These are phyloP conservation scores for Mastigias papua DNA, from an alignment of 30 jellyfish, hydroid and myxozoan genomes.

Conservation along the genomic window DNA sequence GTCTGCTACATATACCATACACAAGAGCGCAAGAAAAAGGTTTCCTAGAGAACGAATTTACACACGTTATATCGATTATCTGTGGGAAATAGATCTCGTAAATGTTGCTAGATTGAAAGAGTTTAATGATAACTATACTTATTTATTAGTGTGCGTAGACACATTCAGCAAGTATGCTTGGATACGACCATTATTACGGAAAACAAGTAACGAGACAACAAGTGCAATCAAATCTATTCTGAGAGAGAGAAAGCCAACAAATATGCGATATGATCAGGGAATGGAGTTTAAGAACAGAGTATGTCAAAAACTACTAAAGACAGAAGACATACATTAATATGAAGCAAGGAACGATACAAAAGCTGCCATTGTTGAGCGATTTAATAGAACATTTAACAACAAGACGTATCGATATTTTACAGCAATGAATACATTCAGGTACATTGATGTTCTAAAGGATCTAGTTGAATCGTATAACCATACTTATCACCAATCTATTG, in stretches of 20 bases:
- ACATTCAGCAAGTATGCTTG: background rate
- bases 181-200: background rate
- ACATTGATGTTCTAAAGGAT: background rate
- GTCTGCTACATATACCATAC: background rate
- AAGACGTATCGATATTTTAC: background rate
- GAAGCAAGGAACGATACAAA: background rate
- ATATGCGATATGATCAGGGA: background rate
- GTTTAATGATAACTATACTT: no score
- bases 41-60: background rate
- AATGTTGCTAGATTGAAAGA: no score
- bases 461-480: background rate
- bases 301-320: background rate
- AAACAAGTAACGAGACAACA: background rate
- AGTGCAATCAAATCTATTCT: background rate
- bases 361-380: constrained; percentile 4
- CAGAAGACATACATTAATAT: background rate
- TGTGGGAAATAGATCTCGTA: no score
- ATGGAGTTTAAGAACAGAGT: background rate
- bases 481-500: background rate
- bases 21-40: background rate
- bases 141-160: background rate
- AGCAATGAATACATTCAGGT: background rate
- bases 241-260: background rate
- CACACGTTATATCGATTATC: no score
- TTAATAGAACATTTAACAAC: constrained; percentile 3